These are phyloP conservation scores for Stratiolaelaps scimitus DNA, from an alignment of 1,140 invertebrate genomes.

Conservation along the genomic window DNA sequence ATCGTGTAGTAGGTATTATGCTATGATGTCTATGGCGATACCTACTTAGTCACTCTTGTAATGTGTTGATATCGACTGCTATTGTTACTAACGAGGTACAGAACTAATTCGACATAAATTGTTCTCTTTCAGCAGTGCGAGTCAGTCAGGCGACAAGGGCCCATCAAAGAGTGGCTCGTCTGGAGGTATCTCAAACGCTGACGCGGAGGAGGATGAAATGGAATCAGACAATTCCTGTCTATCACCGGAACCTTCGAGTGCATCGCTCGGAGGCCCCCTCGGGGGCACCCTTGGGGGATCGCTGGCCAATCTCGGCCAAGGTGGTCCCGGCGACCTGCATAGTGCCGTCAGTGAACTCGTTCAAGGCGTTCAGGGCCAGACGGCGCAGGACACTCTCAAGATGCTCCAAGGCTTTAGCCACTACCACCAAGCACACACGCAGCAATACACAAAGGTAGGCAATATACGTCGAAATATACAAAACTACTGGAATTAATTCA, in stretches of 20 bases:
- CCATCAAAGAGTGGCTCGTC: conserved; percentile 17
- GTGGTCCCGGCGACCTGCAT: not conserved
- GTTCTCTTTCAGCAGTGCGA: not conserved
- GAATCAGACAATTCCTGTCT: conserved; percentile 22
- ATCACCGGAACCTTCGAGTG: conserved; percentile 1
- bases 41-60: no score
- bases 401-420: conserved; percentile 28
- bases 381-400: conserved; percentile 21
- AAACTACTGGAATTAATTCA: no score
- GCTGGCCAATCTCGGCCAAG: no score
- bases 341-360: conserved; percentile 25
- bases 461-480: not conserved
- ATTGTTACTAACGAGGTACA: no score
- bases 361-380: conserved; percentile 7
- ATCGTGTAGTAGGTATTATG: no score
- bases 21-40: no score
- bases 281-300: no score
- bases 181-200: conserved; percentile 19
- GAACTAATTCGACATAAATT: no score
- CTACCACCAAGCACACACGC: conserved; percentile 11
- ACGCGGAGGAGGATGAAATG: not conserved
- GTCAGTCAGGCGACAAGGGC: conserved; percentile 19
- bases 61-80: no score
- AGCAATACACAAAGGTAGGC: conserved; percentile 20
- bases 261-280: no score